phyloP scores from a whole-genome alignment of 2,797 vertebrate genomes.

The Chelmon rostratus region DNA sequence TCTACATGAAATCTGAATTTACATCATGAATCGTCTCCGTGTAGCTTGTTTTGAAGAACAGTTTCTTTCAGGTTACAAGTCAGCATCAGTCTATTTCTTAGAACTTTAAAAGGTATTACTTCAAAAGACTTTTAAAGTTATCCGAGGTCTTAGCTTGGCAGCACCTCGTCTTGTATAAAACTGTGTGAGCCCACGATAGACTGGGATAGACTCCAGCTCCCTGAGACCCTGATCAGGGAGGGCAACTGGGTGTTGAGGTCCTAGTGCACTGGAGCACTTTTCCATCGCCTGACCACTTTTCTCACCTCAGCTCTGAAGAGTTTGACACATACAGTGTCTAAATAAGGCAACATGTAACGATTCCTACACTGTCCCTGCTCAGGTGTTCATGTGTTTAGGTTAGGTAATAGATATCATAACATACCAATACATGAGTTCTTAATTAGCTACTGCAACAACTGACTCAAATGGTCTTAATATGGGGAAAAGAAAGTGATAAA shows the following conservation, averaged over 20 bases:
- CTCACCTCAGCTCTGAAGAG: neutral
- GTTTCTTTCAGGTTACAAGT: neutral
- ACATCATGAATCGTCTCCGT: neutral
- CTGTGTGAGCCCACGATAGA: neutral
- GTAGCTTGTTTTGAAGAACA: neutral
- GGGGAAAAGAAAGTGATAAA: neutral
- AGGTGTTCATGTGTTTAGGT: no score
- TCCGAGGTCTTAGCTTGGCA: neutral
- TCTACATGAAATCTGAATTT: slow-evolving; percentile 9
- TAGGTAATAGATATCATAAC: no score
- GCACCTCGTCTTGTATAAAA: neutral
- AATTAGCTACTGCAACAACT: neutral
- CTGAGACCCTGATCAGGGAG: neutral
- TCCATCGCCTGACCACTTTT: neutral
- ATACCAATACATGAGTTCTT: neutral
- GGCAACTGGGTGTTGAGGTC: neutral
- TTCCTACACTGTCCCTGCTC: no score
- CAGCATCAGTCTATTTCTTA: neutral
- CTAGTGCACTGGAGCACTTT: neutral
- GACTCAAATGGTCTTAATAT: neutral
- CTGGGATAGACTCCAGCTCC: neutral
- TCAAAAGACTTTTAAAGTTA: neutral
- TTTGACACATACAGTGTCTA: no score
- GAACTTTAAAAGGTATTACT: neutral
- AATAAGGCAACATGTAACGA: no score